Evolutionary conservation across 2,888 invertebrate species (phyloP), one percentile per base, ranked within the genome.

Genomic region (Microctonus brassicae): DNA sequence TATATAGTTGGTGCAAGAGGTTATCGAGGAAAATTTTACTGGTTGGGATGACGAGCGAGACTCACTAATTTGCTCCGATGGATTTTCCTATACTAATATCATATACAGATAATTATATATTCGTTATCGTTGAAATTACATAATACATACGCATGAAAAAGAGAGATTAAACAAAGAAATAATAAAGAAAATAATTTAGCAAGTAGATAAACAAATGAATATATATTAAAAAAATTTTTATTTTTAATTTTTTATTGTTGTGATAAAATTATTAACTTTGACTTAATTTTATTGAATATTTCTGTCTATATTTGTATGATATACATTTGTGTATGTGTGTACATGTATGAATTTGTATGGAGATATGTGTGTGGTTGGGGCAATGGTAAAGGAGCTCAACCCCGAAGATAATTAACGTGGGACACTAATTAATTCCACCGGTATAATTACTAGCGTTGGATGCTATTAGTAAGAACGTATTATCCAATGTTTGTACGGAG

Each of bases 381-480:
- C 47, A 3, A 24, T 47, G 47, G n/a, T n/a, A n/a, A n/a, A n/a
- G n/a, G n/a, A n/a, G 26, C 42, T 42, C 20, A 26, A 39, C 24
- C 63, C 63, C 39, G 29, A 63, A 63, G 47, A 63, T 63, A 63
- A 63, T 63, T 24, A 63, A 63, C 42, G 63, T 47, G n/a, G 63
- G 47, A 63, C 47, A 39, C 63, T 63, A 47, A 63, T 63, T 63
- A 63, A 63, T 63, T 63, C 47, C 20, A 26, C 47, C 22, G 42
- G 42, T 63, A 47, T 63, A 63, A 63, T 63, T 63, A 63, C 63
- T 13, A 39, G 22, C 24, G 42, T 47, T 39, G 39, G 63, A 24
- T 42, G 63, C 63, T 63, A 63, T 63, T 63, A 63, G 63, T 26
- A 63, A 63, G 63, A 63, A 63, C 10, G 63, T 63, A 63, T 63